Evolutionary conservation across 2,797 vertebrate genomes (phyloP).

Genomic region (Falco rusticolus): DNA sequence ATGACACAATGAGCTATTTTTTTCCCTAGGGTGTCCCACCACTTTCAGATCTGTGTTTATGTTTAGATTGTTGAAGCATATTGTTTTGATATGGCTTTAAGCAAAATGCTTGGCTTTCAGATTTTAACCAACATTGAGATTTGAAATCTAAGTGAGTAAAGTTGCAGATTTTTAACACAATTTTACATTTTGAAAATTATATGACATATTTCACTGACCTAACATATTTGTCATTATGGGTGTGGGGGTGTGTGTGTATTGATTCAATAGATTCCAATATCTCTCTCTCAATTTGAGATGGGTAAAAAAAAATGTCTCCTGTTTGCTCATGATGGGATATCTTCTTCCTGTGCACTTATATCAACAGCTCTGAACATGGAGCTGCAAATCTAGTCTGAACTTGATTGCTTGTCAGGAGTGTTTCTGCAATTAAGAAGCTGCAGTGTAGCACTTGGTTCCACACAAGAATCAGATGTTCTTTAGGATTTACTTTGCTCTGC

Average conservation of each 20-base stretch:
- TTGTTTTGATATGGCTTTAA: slow-evolving; percentile 26
- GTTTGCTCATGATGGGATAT: not conserved
- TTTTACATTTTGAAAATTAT: not conserved
- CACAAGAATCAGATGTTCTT: not conserved
- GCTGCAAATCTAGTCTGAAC: slow-evolving; percentile 13
- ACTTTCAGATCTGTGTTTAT: not conserved
- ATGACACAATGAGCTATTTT: slow-evolving; percentile 17
- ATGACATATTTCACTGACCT: rapidly evolving
- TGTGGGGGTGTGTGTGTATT: not conserved
- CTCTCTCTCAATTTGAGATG: not conserved
- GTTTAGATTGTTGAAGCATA: slow-evolving; percentile 21
- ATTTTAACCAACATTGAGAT: not conserved
- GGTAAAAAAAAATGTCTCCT: not conserved
- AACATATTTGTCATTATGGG: not conserved
- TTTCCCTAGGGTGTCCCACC: not conserved
- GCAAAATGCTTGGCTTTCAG: not conserved
- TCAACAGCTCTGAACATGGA: not conserved
- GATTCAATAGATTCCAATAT: not conserved
- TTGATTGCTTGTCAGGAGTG: slow-evolving; percentile 7
- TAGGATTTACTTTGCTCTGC: slow-evolving; percentile 1
- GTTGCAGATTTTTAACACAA: not conserved
- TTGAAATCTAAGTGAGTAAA: not conserved
- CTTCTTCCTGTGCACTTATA: not conserved
- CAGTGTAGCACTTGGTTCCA: slow-evolving; percentile 11
- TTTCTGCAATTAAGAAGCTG: slow-evolving; percentile 17